A percentile compares a stretch with the other conserved stretches of the same genome.
phyloP scores from a whole-genome alignment of 1,140 invertebrate genomes.

The Gryllus bimaculatus region DNA sequence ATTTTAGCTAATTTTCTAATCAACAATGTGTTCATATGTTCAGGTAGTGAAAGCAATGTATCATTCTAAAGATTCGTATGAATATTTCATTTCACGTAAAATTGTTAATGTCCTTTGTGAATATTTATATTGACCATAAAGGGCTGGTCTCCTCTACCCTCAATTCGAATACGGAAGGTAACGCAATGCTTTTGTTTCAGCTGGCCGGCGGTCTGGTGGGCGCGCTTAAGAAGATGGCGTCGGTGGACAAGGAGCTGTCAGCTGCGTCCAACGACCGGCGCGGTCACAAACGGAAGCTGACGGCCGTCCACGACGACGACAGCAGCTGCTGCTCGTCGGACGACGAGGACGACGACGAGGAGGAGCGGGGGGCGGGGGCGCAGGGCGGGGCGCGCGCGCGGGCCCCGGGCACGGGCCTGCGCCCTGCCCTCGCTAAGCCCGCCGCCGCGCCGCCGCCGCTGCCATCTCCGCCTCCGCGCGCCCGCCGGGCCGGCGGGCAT shows the following conservation, averaged over 20 bases:
- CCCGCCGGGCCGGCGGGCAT: neutral
- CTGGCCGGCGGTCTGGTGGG: slow-evolving; percentile 11
- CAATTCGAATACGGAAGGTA: too few species aligned
- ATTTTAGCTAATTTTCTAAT: too few species aligned
- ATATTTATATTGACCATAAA: too few species aligned
- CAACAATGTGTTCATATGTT: too few species aligned
- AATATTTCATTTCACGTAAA: too few species aligned
- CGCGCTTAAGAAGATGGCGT: slow-evolving; percentile 18
- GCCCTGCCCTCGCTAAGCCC: slow-evolving; percentile 37
- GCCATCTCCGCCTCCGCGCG: slow-evolving; percentile 23
- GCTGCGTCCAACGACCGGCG: neutral
- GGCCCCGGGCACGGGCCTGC: slow-evolving; percentile 34
- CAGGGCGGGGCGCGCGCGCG: slow-evolving; percentile 1
- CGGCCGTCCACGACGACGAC: slow-evolving; percentile 34
- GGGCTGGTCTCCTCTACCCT: too few species aligned
- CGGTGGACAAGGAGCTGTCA: slow-evolving; percentile 14
- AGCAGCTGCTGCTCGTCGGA: slow-evolving; percentile 40
- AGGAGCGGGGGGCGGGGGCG: slow-evolving; percentile 22
- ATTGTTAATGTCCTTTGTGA: too few species aligned
- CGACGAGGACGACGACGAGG: slow-evolving; percentile 46
- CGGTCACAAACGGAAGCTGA: slow-evolving; percentile 8
- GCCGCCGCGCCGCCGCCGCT: slow-evolving; percentile 13
- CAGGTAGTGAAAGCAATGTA: too few species aligned
- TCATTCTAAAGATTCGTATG: too few species aligned
- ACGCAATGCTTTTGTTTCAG: slow-evolving; percentile 1